phyloP scores from a whole-genome alignment of 1,140 invertebrate species.

The Euglossa dilemma region DNA sequence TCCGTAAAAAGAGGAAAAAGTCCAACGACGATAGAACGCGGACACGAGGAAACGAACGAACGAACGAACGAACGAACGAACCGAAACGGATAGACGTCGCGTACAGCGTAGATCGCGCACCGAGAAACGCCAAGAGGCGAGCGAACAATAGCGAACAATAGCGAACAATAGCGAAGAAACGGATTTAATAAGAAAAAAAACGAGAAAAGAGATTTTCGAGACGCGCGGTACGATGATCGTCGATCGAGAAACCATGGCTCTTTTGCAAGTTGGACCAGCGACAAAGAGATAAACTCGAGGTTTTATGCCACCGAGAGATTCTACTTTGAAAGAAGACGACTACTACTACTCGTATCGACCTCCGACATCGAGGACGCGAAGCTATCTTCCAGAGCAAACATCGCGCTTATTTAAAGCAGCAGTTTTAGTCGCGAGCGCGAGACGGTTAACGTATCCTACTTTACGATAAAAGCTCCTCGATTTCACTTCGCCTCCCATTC shows the following conservation, averaged over 20 bases:
- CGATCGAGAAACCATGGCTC: background rate
- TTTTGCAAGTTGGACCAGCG: background rate
- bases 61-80: background rate
- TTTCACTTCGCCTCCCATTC: conserved; percentile 1
- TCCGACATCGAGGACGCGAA: conserved; percentile 46
- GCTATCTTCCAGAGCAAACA: conserved; percentile 70
- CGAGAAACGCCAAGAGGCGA: background rate
- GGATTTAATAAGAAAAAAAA: too few relatives aligned
- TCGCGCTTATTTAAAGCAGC: conserved; percentile 71
- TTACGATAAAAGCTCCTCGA: conserved; percentile 70
- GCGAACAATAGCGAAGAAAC: background rate
- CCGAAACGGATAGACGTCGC: background rate
- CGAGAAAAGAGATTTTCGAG: too few relatives aligned
- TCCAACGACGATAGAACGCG: background rate
- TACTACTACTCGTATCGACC: conserved; percentile 34
- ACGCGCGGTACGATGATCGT: too few relatives aligned
- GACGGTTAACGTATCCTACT: conserved; percentile 64
- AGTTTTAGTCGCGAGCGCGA: conserved; percentile 47
- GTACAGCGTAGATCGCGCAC: too few relatives aligned
- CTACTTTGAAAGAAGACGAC: conserved; percentile 14
- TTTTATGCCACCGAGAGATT: background rate
- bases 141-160: background rate
- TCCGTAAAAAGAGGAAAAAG: background rate
- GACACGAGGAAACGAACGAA: background rate
- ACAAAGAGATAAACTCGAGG: conserved; percentile 19